A percentile compares a stretch with the other conserved stretches of the same genome.
phyloP scores from a whole-genome alignment of 1,140 invertebrate genomes.

The Pseudomyrmex gracilis region DNA sequence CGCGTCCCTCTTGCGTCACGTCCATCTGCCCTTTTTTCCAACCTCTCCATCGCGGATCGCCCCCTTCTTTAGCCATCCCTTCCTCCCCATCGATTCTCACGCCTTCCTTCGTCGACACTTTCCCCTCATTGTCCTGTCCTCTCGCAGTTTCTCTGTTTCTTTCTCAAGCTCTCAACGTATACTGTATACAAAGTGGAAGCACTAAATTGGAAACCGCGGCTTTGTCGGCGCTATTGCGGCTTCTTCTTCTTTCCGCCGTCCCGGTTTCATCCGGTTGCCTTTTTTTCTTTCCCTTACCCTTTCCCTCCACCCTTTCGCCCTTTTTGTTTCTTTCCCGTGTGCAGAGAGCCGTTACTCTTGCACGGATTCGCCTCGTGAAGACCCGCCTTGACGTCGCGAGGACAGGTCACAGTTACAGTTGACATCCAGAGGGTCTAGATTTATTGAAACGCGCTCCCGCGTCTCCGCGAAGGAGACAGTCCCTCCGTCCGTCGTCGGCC shows the following conservation, averaged over 20 bases:
- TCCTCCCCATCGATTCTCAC: neutral
- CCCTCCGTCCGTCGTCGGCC: neutral
- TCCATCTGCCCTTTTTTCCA: slow-evolving; percentile 17
- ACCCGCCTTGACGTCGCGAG: slow-evolving; percentile 49
- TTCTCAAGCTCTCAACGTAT: slow-evolving; percentile 63
- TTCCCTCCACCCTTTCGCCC: neutral
- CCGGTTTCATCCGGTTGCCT: slow-evolving; percentile 23
- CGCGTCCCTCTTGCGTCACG: neutral
- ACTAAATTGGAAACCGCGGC: slow-evolving; percentile 73
- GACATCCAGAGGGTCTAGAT: slow-evolving; percentile 65
- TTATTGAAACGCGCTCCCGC: slow-evolving; percentile 58
- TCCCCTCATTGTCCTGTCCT: slow-evolving; percentile 1
- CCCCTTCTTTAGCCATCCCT: no score
- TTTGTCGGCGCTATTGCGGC: slow-evolving; percentile 70
- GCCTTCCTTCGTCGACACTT: neutral
- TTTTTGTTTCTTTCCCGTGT: slow-evolving; percentile 21
- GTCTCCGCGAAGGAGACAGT: slow-evolving; percentile 9
- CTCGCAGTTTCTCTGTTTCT: slow-evolving; percentile 51
- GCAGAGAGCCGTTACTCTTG: slow-evolving; percentile 42
- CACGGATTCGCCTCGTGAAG: slow-evolving; percentile 25
- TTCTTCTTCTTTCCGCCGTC: slow-evolving; percentile 48
- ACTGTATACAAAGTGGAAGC: slow-evolving; percentile 72
- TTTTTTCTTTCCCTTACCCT: slow-evolving; percentile 12
- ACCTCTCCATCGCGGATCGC: no score
- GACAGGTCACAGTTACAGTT: slow-evolving; percentile 65